Evolutionary conservation across 2,888 invertebrate species (phyloP).

Genomic region (Cheilosia pagana): DNA sequence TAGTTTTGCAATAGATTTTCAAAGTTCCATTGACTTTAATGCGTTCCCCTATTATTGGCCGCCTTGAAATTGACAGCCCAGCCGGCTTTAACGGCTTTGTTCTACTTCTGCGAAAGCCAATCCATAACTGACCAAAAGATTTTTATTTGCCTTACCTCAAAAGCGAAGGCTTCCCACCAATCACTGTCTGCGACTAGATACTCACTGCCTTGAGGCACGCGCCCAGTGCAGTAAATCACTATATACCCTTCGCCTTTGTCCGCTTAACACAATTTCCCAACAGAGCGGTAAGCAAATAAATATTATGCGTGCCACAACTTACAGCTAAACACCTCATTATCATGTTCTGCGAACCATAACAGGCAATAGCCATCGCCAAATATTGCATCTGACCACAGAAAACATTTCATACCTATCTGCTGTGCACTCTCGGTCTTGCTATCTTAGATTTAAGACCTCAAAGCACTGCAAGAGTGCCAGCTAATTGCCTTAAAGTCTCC

Average conservation of each 20-base stretch:
- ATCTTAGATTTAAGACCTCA: background rate
- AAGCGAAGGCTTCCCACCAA: constrained; percentile 2
- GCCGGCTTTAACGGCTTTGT: background rate
- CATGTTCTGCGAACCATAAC: constrained; percentile 44
- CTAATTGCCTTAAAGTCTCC: constrained; percentile 8
- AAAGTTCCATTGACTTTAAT: background rate
- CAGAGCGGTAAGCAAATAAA: constrained; percentile 29
- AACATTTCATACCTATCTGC: background rate
- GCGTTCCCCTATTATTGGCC: background rate
- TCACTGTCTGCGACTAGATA: background rate
- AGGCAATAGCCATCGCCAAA: constrained; percentile 14
- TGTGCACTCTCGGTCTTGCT: constrained; percentile 17
- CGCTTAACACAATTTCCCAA: constrained; percentile 18
- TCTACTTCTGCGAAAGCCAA: constrained; percentile 1
- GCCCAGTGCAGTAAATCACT: constrained; percentile 14
- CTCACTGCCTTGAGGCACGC: background rate
- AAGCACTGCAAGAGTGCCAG: constrained; percentile 3
- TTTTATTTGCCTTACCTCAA: background rate
- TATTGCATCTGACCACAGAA: constrained; percentile 23
- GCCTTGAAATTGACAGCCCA: background rate
- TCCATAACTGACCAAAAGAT: background rate
- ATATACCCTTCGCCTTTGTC: background rate
- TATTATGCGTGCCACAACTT: constrained; percentile 15
- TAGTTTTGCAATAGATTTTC: background rate
- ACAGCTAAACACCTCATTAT: constrained; percentile 40